These are phyloP conservation scores for Oscheius sp. DNA, from an alignment of 2,888 invertebrate genomes.

Conservation along the genomic window DNA sequence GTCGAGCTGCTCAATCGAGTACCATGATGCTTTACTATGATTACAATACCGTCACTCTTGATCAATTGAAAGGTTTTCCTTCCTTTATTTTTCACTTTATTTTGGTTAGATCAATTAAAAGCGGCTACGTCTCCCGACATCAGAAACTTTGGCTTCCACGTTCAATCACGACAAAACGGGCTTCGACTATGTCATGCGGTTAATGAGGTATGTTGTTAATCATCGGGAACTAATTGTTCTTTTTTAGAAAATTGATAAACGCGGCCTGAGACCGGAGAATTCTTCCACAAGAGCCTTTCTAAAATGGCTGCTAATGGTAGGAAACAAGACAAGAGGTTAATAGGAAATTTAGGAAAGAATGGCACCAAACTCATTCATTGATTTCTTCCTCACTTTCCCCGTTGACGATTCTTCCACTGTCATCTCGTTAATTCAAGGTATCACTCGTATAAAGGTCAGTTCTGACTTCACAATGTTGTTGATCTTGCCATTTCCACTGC, in stretches of 20 bases:
- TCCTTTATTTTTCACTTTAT: background rate
- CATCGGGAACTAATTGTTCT: background rate
- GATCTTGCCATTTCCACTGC: too few relatives aligned
- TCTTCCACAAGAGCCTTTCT: slow-evolving; percentile 37
- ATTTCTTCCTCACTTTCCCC: slow-evolving; percentile 46
- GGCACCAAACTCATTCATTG: slow-evolving; percentile 51
- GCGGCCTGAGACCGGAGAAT: slow-evolving; percentile 33
- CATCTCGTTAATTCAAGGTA: slow-evolving; percentile 37
- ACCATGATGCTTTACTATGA: slow-evolving; percentile 36
- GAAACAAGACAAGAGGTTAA: background rate
- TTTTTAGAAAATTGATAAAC: slow-evolving; percentile 21
- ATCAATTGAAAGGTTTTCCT: slow-evolving; percentile 35
- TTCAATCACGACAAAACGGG: slow-evolving; percentile 44
- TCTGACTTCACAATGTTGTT: too few relatives aligned
- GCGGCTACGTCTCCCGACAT: slow-evolving; percentile 22
- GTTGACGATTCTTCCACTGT: slow-evolving; percentile 36
- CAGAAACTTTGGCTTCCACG: slow-evolving; percentile 49
- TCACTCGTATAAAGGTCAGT: slow-evolving; percentile 41
- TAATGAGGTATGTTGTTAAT: slow-evolving; percentile 25
- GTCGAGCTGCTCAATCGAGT: slow-evolving; percentile 35
- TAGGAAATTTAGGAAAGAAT: slow-evolving; percentile 36
- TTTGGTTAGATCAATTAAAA: slow-evolving; percentile 20
- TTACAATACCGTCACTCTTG: slow-evolving; percentile 26
- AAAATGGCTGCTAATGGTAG: slow-evolving; percentile 29
- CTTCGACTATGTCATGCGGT: slow-evolving; percentile 34